Conservation (phyloP, 2,888 invertebrate genomes). For the Agriopis marginaria region DNA sequence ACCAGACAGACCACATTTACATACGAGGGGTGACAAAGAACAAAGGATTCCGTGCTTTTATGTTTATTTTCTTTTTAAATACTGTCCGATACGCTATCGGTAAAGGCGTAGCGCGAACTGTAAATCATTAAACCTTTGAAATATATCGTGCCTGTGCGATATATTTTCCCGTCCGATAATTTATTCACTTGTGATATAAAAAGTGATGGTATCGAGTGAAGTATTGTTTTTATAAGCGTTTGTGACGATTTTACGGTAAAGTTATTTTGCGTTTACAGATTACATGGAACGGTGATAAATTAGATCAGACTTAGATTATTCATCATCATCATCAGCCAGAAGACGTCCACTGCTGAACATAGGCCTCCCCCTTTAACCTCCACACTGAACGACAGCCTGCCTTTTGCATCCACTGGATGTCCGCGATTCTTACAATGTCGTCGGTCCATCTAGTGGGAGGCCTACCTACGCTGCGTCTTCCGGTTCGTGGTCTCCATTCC, state of each 20-base stretch:
- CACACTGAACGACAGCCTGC: too few relatives aligned
- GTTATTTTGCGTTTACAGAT: neutral
- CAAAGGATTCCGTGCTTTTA: constrained; percentile 68
- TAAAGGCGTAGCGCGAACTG: constrained; percentile 67
- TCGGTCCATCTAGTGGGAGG: too few relatives aligned
- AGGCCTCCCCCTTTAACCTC: too few relatives aligned
- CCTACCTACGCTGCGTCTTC: too few relatives aligned
- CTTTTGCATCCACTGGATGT: too few relatives aligned
- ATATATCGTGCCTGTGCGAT: constrained; percentile 51
- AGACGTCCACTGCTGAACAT: too few relatives aligned
- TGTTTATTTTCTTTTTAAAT: constrained; percentile 53
- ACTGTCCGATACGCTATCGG: constrained; percentile 72
- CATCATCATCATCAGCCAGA: too few relatives aligned
- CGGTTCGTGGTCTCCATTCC: too few relatives aligned
- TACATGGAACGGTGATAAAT: too few relatives aligned
- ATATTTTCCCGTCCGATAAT: constrained; percentile 46
- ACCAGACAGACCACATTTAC: constrained; percentile 72
- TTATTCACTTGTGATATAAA: constrained; percentile 43
- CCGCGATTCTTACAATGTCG: too few relatives aligned
- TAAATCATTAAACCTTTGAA: constrained; percentile 69
- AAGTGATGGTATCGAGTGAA: constrained; percentile 32
- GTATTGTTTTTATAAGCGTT: constrained; percentile 2
- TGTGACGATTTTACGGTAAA: constrained; percentile 14
- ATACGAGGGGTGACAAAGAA: constrained; percentile 83
- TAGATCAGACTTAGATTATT: too few relatives aligned